Conservation (phyloP, 1,140 invertebrate species). For the Zophobas morio region DNA sequence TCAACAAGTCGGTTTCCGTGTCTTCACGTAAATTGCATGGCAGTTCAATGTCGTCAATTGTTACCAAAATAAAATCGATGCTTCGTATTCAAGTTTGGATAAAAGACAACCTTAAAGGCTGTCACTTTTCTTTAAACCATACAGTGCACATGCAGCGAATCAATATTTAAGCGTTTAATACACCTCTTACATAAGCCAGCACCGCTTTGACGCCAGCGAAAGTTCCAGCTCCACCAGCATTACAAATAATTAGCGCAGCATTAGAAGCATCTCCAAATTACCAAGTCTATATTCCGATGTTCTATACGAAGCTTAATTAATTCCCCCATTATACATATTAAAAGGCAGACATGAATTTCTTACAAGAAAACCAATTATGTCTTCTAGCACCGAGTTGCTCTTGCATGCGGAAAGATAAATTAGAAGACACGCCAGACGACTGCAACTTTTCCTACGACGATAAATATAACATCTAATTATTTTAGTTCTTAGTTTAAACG, state of each 20-base stretch:
- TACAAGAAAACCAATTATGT: slow-evolving; percentile 34
- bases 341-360: slow-evolving; percentile 41
- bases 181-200: background rate
- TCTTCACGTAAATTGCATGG: background rate
- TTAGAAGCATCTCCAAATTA: background rate
- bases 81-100: background rate
- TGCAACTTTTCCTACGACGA: slow-evolving; percentile 40
- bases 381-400: slow-evolving; percentile 23
- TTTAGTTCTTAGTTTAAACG: slow-evolving; percentile 40
- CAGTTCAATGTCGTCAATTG: background rate
- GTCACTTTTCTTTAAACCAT: no score
- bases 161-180: background rate
- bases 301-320: slow-evolving; percentile 16
- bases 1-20: background rate
- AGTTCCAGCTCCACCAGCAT: no score
- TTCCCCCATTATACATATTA: slow-evolving; percentile 30
- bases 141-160: no score
- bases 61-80: background rate
- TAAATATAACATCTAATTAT: slow-evolving; percentile 43
- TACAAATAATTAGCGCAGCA: background rate
- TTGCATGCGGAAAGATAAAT: slow-evolving; percentile 39
- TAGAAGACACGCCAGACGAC: slow-evolving; percentile 41
- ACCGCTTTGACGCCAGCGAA: no score
- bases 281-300: slow-evolving; percentile 8
- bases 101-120: background rate